These are phyloP conservation scores for Drosophila santomea DNA, from an alignment of 1,140 invertebrate genomes.

Conservation along the genomic window DNA sequence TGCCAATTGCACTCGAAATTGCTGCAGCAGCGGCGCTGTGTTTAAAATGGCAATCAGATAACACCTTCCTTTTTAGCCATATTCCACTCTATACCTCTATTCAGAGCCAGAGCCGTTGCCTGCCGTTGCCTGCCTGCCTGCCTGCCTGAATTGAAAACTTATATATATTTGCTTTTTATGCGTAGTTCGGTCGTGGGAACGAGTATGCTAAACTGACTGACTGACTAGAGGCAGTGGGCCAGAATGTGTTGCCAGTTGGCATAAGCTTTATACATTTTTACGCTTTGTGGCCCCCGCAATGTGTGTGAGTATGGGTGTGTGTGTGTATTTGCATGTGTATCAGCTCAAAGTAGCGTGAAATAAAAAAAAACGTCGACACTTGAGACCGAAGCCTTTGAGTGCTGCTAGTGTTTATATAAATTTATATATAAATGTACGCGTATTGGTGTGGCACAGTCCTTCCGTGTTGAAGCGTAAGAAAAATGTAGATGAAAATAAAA, in stretches of 20 bases:
- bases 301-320: not conserved
- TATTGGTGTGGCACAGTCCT: slow-evolving; percentile 7
- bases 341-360: slow-evolving; percentile 64
- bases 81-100: slow-evolving; percentile 30
- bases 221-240: slow-evolving; percentile 41
- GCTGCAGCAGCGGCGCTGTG: slow-evolving; percentile 46
- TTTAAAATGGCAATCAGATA: slow-evolving; percentile 83
- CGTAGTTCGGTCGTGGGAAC: slow-evolving; percentile 10
- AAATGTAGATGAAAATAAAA: slow-evolving; percentile 34
- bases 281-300: slow-evolving; percentile 64
- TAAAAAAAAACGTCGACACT: slow-evolving; percentile 62
- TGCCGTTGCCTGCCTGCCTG: not conserved
- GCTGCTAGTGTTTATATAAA: slow-evolving; percentile 20
- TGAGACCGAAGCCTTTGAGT: slow-evolving; percentile 60
- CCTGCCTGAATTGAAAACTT: slow-evolving; percentile 56
- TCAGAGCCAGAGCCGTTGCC: slow-evolving; percentile 39
- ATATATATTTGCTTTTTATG: slow-evolving; percentile 61
- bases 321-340: slow-evolving; percentile 66
- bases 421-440: not conserved
- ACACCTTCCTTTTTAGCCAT: slow-evolving; percentile 61
- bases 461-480: slow-evolving; percentile 50
- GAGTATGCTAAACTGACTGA: slow-evolving; percentile 43
- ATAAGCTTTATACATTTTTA: slow-evolving; percentile 76
- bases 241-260: slow-evolving; percentile 26
- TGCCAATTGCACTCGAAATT: slow-evolving; percentile 50